Evolutionary conservation across 2,797 vertebrate genomes (phyloP), one percentile per base, ranked within the genome.

Genomic region (Hyperoplus lanceolatus): DNA sequence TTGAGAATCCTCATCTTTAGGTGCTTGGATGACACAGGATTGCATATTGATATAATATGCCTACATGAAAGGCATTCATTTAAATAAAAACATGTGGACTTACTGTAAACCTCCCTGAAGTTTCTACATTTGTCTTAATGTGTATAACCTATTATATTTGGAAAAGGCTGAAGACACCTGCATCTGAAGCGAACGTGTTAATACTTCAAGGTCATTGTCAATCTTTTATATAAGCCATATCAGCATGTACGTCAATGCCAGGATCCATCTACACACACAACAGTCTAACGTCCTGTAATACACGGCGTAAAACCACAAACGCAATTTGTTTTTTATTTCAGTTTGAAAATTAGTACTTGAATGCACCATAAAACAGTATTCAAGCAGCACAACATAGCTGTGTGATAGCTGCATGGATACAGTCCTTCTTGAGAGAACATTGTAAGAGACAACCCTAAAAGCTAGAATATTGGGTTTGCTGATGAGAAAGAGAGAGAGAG

Each of bases 171-270:
- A 93, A 53, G 49, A 48, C 39, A 36, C n/a, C 95, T 92, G 93
- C 92, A 66, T 90, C 94, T 91, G 95, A 92, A 81, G 92, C 94
- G 92, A 93, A 90, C 83, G 90, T 93, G 89, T 87, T 95, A 77
- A 93, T 91, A 93, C 94, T 29, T 29, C 29, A 85, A 83, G 18
- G 54, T 85, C 77, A 84, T 84, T 69, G 70, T 57, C 65, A 45
- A 58, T 55, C 16, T 53, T 75, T 79, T 59, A 66, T 66, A 63
- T n/a, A 62, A 50, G 29, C 29, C 69, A 63, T 78, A 86, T 79
- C 53, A 69, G 36, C 9, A 59, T 60, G 60, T 41, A 45, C 46
- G 69, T 42, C 60, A 54, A 71, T 38, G 29, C 77, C 42, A 79
- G 42, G 67, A 70, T 83, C 77, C 81, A 81, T 84, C 73, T 79